These are phyloP conservation scores for Cacatua alba DNA, from an alignment of 2,113 vertebrate species.

Conservation along the genomic window DNA sequence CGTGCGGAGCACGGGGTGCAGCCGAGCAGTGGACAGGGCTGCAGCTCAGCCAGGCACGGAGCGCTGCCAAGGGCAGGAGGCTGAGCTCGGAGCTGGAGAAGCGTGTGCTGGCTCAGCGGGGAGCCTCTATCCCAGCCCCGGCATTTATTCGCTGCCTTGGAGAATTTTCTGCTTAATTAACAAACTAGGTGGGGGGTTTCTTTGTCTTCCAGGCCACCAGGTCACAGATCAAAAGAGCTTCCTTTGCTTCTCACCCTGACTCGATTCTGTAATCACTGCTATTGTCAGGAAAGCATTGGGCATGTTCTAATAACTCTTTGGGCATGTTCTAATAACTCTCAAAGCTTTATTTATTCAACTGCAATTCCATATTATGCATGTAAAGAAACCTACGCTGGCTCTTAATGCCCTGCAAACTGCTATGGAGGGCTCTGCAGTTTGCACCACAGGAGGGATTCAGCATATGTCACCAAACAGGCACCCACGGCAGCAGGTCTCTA, in stretches of 20 bases:
- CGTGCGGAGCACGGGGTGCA: accelerated
- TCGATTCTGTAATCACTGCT: not conserved
- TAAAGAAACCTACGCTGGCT: not conserved
- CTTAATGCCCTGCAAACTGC: not conserved
- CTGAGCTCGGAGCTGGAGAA: not conserved
- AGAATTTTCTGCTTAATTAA: slow-evolving; percentile 35
- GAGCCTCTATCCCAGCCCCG: not conserved
- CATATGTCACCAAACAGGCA: accelerated
- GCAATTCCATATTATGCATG: not conserved
- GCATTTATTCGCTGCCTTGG: not conserved
- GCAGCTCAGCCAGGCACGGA: not conserved
- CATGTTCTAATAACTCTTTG: accelerated
- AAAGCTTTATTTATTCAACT: not conserved
- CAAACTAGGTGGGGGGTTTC: not conserved
- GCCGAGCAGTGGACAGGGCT: not conserved
- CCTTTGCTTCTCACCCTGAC: not conserved
- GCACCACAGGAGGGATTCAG: not conserved
- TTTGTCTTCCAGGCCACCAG: not conserved
- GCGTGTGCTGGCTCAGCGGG: accelerated
- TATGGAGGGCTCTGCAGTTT: not conserved
- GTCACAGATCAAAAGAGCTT: not conserved
- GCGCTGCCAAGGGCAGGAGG: accelerated
- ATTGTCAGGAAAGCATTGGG: not conserved
- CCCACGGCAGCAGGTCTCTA: accelerated
- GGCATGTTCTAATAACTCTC: not conserved